Base-by-base conservation (phyloP, 2,888 invertebrate genomes). In the Euplexia lucipara region DNA sequence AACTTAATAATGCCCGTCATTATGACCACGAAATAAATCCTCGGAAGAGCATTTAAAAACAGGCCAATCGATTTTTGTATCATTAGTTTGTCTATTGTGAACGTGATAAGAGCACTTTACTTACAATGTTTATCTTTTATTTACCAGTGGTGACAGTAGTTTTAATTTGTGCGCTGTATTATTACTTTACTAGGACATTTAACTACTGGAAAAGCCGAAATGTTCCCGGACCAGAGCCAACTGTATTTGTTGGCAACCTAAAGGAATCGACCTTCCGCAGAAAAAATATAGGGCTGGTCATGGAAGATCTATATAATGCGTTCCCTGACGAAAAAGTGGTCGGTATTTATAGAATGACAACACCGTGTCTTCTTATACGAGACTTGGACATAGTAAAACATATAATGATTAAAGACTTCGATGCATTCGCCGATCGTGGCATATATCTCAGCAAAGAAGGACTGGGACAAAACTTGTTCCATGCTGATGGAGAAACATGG, bases 351-450 rank as follows among this genome's bases (percentile, higher is more conserved):
- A 86, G 87, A 63, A 85, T 89, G 82, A 88, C 86, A 0, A 83
- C 83, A 10, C 91, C 91, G 0, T 71, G 76, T 35, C 49, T 92
- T n/a, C 41, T 91, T 6, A 63, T n/a, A n/a, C n/a, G n/a, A n/a
- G n/a, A n/a, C n/a, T n/a, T n/a, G n/a, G n/a, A n/a, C n/a, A n/a
- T n/a, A n/a, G n/a, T n/a, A n/a, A n/a, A 90, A 74, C 81, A 88
- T 5, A 69, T 92, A 0, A 77, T 91, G 72, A n/a, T n/a, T n/a
- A 90, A 89, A 64, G 91, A 91, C 66, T 91, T 91, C 45, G 85
- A 90, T 2, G 6, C 41, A 0, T 92, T 92, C 26, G 10, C 63
- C 3, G 89, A 91, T 9, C 87, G 92, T 20, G 89, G 90, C 1
- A 5, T 89, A 1, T 84, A 86, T 39, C 85, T 89, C 32, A 87